Percentiles rank a stretch among this genome's conserved stretches.
phyloP scores from a whole-genome alignment of 2,888 invertebrate genomes.

The Opisthograptis luteolata region DNA sequence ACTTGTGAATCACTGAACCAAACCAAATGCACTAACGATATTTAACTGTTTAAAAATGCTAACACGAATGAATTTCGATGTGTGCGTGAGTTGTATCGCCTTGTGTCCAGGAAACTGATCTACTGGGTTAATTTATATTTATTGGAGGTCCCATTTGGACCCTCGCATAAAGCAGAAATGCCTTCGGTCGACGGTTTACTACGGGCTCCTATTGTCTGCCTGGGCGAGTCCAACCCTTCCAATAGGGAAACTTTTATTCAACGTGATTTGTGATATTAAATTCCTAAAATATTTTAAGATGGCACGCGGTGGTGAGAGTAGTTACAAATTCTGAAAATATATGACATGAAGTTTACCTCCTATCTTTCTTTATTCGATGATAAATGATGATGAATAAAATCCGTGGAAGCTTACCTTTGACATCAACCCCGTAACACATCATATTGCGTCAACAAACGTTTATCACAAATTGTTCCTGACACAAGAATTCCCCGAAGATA shows the following conservation, averaged over 20 bases:
- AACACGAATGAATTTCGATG: no score
- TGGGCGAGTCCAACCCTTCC: constrained; percentile 73
- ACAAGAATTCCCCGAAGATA: constrained; percentile 4
- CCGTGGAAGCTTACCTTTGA: no score
- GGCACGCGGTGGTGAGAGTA: constrained; percentile 21
- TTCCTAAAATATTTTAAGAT: constrained; percentile 28
- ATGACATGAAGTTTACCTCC: no score
- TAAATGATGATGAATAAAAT: no score
- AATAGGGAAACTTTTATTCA: constrained; percentile 64
- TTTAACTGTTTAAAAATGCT: no score
- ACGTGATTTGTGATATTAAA: constrained; percentile 54
- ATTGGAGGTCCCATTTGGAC: constrained; percentile 58
- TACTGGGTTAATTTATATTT: constrained; percentile 5
- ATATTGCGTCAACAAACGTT: background rate
- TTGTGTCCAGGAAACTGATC: background rate
- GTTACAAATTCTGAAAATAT: constrained; percentile 15
- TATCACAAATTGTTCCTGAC: background rate
- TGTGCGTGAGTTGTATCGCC: background rate
- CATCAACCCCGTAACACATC: no score
- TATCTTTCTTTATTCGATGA: no score
- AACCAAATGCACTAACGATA: no score
- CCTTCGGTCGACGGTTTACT: constrained; percentile 72
- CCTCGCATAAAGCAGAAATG: constrained; percentile 76
- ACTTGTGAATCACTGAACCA: no score
- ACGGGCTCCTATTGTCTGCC: constrained; percentile 70